phyloP scores from a whole-genome alignment of 2,113 vertebrate species.

The Albula goreensis region DNA sequence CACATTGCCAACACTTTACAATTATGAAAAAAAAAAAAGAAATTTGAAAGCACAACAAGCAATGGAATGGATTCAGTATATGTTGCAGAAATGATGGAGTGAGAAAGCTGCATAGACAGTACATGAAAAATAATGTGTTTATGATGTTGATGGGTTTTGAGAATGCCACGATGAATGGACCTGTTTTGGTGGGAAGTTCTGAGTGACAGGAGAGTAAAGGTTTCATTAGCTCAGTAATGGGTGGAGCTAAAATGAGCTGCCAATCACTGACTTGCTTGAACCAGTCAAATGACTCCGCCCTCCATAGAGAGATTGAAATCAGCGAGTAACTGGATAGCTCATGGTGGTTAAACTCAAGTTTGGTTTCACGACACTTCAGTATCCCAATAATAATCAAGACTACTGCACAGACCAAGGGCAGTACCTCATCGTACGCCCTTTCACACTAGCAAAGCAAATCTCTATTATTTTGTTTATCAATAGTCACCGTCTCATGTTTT shows the following conservation, averaged over 20 bases:
- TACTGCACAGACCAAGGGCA: slow-evolving; percentile 7
- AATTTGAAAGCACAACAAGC: slow-evolving; percentile 38
- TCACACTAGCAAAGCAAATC: neutral
- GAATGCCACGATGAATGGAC: neutral
- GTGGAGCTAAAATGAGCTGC: too few species aligned
- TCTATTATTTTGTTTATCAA: neutral
- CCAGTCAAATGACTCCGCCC: too few species aligned
- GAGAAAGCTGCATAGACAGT: neutral
- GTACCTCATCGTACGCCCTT: neutral
- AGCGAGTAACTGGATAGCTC: too few species aligned
- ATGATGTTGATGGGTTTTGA: neutral
- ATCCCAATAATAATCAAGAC: neutral
- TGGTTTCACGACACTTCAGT: neutral
- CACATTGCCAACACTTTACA: slow-evolving; percentile 55
- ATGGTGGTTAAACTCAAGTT: too few species aligned
- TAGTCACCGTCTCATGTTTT: neutral
- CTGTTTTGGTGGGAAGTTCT: neutral
- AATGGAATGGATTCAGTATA: slow-evolving; percentile 34
- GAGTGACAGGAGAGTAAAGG: too few species aligned
- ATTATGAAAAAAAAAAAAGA: slow-evolving; percentile 47
- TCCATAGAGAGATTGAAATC: too few species aligned
- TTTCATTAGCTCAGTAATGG: too few species aligned
- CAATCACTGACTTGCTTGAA: too few species aligned
- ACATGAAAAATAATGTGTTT: neutral
- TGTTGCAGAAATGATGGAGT: slow-evolving; percentile 13